Percentiles rank a stretch among this genome's conserved stretches.
Evolutionary conservation across 53 echinoderm and acorn worm species (phyloP).

Genomic region (Echinarachnius parma): DNA sequence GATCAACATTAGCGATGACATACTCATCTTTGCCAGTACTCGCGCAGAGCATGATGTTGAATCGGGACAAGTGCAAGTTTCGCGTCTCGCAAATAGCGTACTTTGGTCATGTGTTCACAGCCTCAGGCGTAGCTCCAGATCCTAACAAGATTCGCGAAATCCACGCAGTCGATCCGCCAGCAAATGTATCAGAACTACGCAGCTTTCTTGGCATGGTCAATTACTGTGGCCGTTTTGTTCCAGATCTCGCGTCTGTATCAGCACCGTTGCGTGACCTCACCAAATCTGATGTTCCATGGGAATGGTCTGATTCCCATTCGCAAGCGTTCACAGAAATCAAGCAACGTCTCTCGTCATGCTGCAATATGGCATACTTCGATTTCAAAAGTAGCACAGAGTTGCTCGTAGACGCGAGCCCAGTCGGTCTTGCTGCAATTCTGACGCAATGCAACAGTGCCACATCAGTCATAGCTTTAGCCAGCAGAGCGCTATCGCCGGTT

Average conservation of each 20-base stretch:
- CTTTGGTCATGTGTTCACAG: constrained; percentile 60
- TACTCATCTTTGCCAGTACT: constrained; percentile 42
- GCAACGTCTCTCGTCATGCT: constrained; percentile 26
- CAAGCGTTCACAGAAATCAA: constrained; percentile 34
- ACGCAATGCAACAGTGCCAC: constrained; percentile 16
- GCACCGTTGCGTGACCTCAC: constrained; percentile 43
- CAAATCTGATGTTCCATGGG: constrained; percentile 25
- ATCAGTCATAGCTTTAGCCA: constrained; percentile 22
- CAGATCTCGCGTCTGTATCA: constrained; percentile 26
- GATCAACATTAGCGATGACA: constrained; percentile 69
- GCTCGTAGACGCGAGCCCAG: constrained; percentile 56
- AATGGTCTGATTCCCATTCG: constrained; percentile 3
- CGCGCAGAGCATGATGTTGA: constrained; percentile 50
- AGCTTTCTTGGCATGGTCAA: constrained; percentile 58
- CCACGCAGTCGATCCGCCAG: background rate
- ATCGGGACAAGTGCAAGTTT: constrained; percentile 28
- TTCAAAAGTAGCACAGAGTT: constrained; percentile 54
- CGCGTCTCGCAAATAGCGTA: constrained; percentile 16
- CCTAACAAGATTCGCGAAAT: constrained; percentile 39
- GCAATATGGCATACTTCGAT: constrained; percentile 59
- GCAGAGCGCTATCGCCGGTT: constrained; percentile 38
- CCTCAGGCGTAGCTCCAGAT: constrained; percentile 43
- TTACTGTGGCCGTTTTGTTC: constrained; percentile 48
- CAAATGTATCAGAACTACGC: constrained; percentile 39
- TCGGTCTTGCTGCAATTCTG: constrained; percentile 51